These are phyloP conservation scores for Drosophila koepferae DNA, from an alignment of 2,888 invertebrate species.

Conservation along the genomic window DNA sequence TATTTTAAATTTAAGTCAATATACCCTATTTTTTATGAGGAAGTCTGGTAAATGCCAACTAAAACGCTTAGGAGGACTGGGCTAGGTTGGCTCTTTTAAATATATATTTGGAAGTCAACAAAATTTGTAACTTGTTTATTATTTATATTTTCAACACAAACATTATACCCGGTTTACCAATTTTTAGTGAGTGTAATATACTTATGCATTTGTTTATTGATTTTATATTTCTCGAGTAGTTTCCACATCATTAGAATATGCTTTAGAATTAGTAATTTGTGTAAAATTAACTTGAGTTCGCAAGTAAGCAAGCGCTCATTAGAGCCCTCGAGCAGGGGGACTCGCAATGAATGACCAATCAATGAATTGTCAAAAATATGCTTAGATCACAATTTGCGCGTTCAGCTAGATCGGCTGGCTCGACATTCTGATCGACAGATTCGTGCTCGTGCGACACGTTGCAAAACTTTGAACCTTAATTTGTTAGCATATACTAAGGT, in stretches of 20 bases:
- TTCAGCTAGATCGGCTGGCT: neutral
- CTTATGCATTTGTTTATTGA: neutral
- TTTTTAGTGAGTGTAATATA: neutral
- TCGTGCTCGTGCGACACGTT: constrained; percentile 16
- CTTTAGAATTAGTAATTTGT: constrained; percentile 7
- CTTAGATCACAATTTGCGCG: constrained; percentile 11
- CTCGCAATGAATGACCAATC: constrained; percentile 41
- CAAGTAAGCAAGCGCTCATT: constrained; percentile 24
- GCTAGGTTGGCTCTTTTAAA: too few relatives aligned
- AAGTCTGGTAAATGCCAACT: too few relatives aligned
- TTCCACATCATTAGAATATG: neutral
- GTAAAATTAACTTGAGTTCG: constrained; percentile 4
- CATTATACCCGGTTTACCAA: neutral
- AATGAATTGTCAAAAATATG: constrained; percentile 23
- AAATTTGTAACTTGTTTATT: too few relatives aligned
- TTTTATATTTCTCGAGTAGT: neutral
- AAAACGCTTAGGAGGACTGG: too few relatives aligned
- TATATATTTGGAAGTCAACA: too few relatives aligned
- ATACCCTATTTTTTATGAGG: too few relatives aligned
- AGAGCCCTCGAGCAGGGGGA: constrained; percentile 1
- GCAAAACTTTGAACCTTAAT: constrained; percentile 13
- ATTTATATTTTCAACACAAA: too few relatives aligned
- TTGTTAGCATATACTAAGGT: constrained; percentile 26
- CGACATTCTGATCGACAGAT: neutral
- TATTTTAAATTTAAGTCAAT: too few relatives aligned